Conservation (phyloP, 2,113 vertebrate genomes). For the Cinclus cinclus region DNA sequence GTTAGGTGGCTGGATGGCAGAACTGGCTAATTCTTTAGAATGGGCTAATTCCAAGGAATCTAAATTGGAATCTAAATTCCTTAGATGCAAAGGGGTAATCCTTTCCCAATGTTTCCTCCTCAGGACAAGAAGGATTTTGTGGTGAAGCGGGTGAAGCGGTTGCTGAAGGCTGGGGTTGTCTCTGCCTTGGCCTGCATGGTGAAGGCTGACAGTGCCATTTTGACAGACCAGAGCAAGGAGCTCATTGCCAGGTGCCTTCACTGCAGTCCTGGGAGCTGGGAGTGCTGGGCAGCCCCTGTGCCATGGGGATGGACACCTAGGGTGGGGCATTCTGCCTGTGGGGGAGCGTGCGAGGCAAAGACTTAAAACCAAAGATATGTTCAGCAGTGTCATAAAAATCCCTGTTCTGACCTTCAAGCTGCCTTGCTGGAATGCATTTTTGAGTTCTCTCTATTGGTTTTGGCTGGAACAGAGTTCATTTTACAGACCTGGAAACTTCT, state of each 20-base stretch:
- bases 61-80: too few relatives aligned
- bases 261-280: not conserved
- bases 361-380: not conserved
- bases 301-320: not conserved
- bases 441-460: not conserved
- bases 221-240: constrained; percentile 94
- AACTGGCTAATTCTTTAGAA: not conserved
- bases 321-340: not conserved
- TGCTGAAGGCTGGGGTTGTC: constrained; percentile 86
- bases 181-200: constrained; percentile 93
- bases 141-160: constrained; percentile 83
- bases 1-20: not conserved
- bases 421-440: not conserved
- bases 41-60: too few relatives aligned
- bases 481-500: not conserved
- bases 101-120: not conserved
- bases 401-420: not conserved
- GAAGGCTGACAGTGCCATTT: constrained; percentile 87
- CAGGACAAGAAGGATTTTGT: constrained; percentile 98
- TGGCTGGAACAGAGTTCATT: not conserved
- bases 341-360: not conserved
- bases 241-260: constrained; percentile 84
- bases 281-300: not conserved
- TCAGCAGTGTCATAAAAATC: not conserved
- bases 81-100: not conserved